phyloP scores from a whole-genome alignment of 1,140 invertebrate genomes.

The Diorhabda carinulata region DNA sequence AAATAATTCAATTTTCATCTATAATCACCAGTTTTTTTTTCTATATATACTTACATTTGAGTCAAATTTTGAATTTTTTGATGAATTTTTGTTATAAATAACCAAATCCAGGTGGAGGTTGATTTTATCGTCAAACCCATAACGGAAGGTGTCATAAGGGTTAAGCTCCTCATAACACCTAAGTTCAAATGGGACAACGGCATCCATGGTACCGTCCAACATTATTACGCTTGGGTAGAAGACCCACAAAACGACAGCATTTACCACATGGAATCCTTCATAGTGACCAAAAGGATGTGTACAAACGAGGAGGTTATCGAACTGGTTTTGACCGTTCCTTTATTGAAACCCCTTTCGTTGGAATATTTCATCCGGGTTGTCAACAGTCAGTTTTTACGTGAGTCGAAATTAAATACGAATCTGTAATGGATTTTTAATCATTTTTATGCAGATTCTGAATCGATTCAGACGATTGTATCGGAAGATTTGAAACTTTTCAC shows the following conservation, averaged over 20 bases:
- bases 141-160: slow-evolving; percentile 85
- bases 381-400: slow-evolving; percentile 88
- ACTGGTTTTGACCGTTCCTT: slow-evolving; percentile 93
- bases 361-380: slow-evolving; percentile 88
- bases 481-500: slow-evolving; percentile 89
- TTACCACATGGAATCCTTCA: slow-evolving; percentile 93
- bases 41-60: too few species aligned
- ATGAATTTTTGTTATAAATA: too few species aligned
- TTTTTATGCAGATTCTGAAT: slow-evolving; percentile 35
- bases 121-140: slow-evolving; percentile 90
- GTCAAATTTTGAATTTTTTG: too few species aligned
- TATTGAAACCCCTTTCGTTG: slow-evolving; percentile 83
- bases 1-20: too few species aligned
- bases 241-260: slow-evolving; percentile 91
- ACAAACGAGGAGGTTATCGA: slow-evolving; percentile 67
- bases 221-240: slow-evolving; percentile 98
- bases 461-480: slow-evolving; percentile 69
- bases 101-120: slow-evolving; percentile 58
- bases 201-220: slow-evolving; percentile 80
- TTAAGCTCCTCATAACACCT: slow-evolving; percentile 77
- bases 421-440: neutral
- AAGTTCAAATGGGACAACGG: slow-evolving; percentile 90
- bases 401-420: slow-evolving; percentile 24
- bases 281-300: slow-evolving; percentile 84
- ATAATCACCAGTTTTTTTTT: too few species aligned